Conservation (phyloP, 2,888 invertebrate genomes). For the Epinotia ramella region DNA sequence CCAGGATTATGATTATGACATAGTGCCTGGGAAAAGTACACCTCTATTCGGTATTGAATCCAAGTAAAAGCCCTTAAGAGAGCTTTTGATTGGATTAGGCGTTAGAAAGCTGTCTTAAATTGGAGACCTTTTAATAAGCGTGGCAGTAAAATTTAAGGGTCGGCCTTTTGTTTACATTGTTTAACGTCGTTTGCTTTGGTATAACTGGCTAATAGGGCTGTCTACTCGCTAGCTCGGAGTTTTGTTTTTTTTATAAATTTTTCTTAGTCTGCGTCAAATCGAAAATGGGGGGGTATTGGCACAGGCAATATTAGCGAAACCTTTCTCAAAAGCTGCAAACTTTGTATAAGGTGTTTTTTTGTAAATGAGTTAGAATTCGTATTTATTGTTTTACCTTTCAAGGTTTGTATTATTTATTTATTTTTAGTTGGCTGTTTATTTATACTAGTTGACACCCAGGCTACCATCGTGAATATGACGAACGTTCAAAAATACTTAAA, state of each 20-base stretch:
- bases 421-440: too few relatives aligned
- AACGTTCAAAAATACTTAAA: too few relatives aligned
- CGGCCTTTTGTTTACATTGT: neutral
- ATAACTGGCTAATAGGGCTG: neutral
- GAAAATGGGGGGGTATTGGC: too few relatives aligned
- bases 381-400: too few relatives aligned
- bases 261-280: neutral
- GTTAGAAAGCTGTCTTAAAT: conserved; percentile 1
- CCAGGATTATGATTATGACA: too few relatives aligned
- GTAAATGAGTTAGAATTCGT: too few relatives aligned
- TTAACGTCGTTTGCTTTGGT: neutral
- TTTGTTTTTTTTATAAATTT: neutral
- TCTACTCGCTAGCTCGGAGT: neutral
- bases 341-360: too few relatives aligned
- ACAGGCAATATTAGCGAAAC: neutral
- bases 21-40: too few relatives aligned
- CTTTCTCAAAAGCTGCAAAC: too few relatives aligned
- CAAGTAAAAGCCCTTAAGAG: neutral
- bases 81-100: neutral
- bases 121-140: neutral
- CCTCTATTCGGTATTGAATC: neutral
- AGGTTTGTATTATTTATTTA: too few relatives aligned
- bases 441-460: too few relatives aligned
- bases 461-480: too few relatives aligned
- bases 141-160: neutral